A percentile compares a stretch with the other conserved stretches of the same genome.
These are phyloP conservation scores for Gymnocephalus cernua DNA, from an alignment of 2,113 vertebrate genomes.

Conservation along the genomic window DNA sequence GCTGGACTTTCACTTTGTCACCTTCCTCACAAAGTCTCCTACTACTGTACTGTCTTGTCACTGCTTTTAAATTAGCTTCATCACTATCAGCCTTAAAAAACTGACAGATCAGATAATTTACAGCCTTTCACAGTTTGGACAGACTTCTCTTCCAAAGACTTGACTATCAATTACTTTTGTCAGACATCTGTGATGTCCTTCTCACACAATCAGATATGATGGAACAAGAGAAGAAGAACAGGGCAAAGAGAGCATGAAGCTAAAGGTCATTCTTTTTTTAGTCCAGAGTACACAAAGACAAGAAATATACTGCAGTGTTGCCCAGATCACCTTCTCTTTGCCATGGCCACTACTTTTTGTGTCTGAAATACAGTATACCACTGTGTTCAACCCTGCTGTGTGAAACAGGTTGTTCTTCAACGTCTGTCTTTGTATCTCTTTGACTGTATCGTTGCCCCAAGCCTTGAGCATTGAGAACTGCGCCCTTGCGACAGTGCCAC, in stretches of 20 bases:
- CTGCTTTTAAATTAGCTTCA: conserved; percentile 55
- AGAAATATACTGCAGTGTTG: conserved; percentile 36
- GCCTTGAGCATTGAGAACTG: neutral
- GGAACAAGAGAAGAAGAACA: conserved; percentile 33
- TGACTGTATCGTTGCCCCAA: conserved; percentile 15
- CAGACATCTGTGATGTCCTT: conserved; percentile 59
- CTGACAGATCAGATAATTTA: conserved; percentile 46
- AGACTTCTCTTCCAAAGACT: conserved; percentile 37
- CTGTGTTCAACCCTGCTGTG: conserved; percentile 44
- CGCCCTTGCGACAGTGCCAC: conserved; percentile 52
- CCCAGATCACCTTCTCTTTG: conserved; percentile 22
- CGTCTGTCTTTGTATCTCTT: conserved; percentile 51
- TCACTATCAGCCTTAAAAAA: conserved; percentile 43
- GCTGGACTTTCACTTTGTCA: conserved; percentile 11
- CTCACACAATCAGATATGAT: conserved; percentile 51
- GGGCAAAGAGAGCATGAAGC: conserved; percentile 35
- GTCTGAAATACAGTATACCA: conserved; percentile 7
- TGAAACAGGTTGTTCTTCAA: conserved; percentile 42
- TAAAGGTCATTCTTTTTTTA: conserved; percentile 62
- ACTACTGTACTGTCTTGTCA: conserved; percentile 40
- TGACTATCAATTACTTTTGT: conserved; percentile 66
- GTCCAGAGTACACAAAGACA: conserved; percentile 33
- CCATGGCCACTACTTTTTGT: neutral
- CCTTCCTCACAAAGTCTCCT: conserved; percentile 25
- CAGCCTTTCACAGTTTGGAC: conserved; percentile 42